Evolutionary conservation across 2,888 invertebrate genomes (phyloP).

Genomic region (Tachina fera): DNA sequence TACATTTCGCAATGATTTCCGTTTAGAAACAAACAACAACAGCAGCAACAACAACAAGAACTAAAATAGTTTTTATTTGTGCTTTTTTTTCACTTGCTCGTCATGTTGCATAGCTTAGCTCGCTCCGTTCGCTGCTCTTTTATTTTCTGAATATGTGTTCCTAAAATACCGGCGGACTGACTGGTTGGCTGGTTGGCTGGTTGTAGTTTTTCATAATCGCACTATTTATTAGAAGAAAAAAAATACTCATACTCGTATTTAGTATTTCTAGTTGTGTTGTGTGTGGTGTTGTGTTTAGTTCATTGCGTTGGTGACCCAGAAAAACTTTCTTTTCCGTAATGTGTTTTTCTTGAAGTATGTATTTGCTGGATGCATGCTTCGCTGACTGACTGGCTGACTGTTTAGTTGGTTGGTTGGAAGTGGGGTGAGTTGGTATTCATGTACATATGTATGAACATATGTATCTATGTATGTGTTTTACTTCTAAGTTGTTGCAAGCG

Average conservation of each 20-base stretch:
- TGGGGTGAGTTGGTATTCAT: neutral
- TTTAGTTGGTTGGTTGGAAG: conserved; percentile 19
- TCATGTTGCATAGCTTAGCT: neutral
- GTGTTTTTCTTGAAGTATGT: conserved; percentile 45
- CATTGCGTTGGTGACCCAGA: conserved; percentile 73
- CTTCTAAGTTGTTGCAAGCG: conserved; percentile 51
- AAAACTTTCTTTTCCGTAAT: conserved; percentile 73
- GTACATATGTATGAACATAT: too few species aligned
- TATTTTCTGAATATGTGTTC: conserved; percentile 36
- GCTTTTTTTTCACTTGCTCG: conserved; percentile 20
- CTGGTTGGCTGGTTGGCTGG: conserved; percentile 19
- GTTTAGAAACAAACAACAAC: conserved; percentile 20
- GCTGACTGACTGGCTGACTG: conserved; percentile 44
- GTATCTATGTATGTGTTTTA: neutral
- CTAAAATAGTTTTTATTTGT: conserved; percentile 12
- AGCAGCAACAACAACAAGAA: conserved; percentile 9
- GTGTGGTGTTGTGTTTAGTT: conserved; percentile 45
- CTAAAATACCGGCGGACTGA: conserved; percentile 26
- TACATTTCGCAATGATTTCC: conserved; percentile 40
- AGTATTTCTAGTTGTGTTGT: conserved; percentile 25
- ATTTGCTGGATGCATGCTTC: conserved; percentile 53
- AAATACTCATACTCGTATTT: conserved; percentile 4
- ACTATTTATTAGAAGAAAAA: conserved; percentile 21
- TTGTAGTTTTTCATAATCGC: conserved; percentile 50
- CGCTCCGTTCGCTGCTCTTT: conserved; percentile 7